Percentiles rank a stretch among this genome's conserved stretches.
phyloP scores from a whole-genome alignment of 1,140 invertebrate species.

The Lineus longissimus region DNA sequence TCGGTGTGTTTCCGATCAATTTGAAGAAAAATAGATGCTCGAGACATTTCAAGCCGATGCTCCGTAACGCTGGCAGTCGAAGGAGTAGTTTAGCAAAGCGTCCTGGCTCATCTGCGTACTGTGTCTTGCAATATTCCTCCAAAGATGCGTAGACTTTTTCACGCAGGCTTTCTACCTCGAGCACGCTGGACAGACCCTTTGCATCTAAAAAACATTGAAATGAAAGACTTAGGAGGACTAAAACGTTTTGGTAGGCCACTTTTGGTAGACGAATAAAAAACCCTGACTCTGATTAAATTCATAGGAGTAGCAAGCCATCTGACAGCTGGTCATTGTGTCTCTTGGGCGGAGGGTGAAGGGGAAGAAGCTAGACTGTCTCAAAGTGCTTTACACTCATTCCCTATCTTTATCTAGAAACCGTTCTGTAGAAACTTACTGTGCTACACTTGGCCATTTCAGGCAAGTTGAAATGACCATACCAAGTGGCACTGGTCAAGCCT shows the following conservation, averaged over 20 bases:
- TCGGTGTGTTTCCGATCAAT: slow-evolving; percentile 63
- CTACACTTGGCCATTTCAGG: too few relatives aligned
- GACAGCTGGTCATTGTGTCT: too few relatives aligned
- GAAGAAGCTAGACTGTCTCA: too few relatives aligned
- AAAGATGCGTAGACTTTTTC: slow-evolving; percentile 93
- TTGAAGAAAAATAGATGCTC: slow-evolving; percentile 95
- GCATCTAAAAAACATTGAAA: slow-evolving; percentile 66
- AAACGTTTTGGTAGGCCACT: too few relatives aligned
- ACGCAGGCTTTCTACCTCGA: slow-evolving; percentile 79
- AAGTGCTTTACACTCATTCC: too few relatives aligned
- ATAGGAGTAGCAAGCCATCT: background rate
- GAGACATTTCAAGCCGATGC: slow-evolving; percentile 89
- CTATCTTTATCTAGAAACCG: too few relatives aligned
- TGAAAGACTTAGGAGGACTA: background rate
- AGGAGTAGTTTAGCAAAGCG: slow-evolving; percentile 91
- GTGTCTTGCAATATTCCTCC: slow-evolving; percentile 86
- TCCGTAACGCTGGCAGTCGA: slow-evolving; percentile 86
- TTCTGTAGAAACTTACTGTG: too few relatives aligned
- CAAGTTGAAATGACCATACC: too few relatives aligned
- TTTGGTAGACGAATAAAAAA: slow-evolving; percentile 8
- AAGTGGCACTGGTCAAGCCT: too few relatives aligned
- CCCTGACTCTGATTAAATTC: background rate
- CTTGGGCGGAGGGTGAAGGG: too few relatives aligned
- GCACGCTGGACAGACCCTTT: slow-evolving; percentile 75
- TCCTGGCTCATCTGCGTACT: slow-evolving; percentile 84